phyloP scores from a whole-genome alignment of 2,888 invertebrate genomes.

The Blomia tropicalis region DNA sequence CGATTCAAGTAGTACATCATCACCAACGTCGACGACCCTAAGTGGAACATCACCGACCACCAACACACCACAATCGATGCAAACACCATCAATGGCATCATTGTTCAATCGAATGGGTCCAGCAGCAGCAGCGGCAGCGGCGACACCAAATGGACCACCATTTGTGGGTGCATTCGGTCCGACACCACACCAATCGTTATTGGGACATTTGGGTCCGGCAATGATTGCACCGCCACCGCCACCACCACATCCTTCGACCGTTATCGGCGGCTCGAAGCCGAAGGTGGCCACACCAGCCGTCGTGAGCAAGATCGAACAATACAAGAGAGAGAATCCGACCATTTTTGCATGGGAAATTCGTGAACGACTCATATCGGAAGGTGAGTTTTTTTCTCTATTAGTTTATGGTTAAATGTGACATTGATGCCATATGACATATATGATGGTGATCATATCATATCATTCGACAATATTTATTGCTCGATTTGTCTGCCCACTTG shows the following conservation, averaged over 20 bases:
- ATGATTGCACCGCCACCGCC: constrained; percentile 39
- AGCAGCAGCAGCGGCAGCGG: not conserved
- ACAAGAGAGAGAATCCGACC: constrained; percentile 92
- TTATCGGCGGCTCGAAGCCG: constrained; percentile 88
- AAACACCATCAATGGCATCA: not conserved
- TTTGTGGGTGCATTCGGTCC: not conserved
- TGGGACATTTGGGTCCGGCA: constrained; percentile 29
- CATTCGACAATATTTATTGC: not conserved
- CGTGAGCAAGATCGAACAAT: constrained; percentile 92
- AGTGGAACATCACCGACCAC: not conserved
- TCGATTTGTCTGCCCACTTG: constrained; percentile 6
- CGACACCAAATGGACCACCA: not conserved
- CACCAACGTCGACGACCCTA: not conserved
- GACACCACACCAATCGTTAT: not conserved
- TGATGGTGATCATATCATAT: not conserved
- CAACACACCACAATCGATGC: not conserved
- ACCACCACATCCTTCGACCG: constrained; percentile 32
- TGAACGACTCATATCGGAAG: constrained; percentile 87
- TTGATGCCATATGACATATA: too few relatives aligned
- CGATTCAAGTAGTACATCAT: not conserved
- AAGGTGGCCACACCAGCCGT: constrained; percentile 95
- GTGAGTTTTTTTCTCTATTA: too few relatives aligned
- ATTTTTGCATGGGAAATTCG: constrained; percentile 98
- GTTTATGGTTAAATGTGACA: not conserved
- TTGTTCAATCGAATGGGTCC: constrained; percentile 3